A percentile compares a stretch with the other conserved stretches of the same genome.
These are phyloP conservation scores for Galerucella calmariensis DNA, from an alignment of 2,888 invertebrate genomes.

Conservation along the genomic window DNA sequence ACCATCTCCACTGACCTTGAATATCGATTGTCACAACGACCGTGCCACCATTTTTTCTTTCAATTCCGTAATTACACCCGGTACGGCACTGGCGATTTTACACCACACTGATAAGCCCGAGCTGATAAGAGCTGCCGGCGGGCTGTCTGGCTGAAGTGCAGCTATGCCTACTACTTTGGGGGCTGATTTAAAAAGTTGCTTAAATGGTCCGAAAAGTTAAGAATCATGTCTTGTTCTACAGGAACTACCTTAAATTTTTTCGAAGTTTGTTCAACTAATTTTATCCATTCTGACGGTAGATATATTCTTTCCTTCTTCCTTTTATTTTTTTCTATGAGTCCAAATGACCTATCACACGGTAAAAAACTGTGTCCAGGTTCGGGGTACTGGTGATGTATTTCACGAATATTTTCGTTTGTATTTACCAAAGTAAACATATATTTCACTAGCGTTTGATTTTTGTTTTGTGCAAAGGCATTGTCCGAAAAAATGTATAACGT, in stretches of 20 bases:
- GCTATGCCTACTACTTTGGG: background rate
- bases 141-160: too few relatives aligned
- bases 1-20: too few relatives aligned
- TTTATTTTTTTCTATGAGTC: slow-evolving; percentile 1
- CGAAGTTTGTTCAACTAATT: slow-evolving; percentile 20
- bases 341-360: slow-evolving; percentile 28
- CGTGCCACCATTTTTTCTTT: too few relatives aligned
- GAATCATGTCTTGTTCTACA: slow-evolving; percentile 29
- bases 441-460: slow-evolving; percentile 36
- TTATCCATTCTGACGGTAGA: slow-evolving; percentile 6
- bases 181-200: slow-evolving; percentile 1
- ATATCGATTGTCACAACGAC: too few relatives aligned
- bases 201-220: background rate
- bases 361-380: slow-evolving; percentile 39
- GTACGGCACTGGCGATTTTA: too few relatives aligned
- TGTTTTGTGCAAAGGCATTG: slow-evolving; percentile 41
- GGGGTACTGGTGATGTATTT: slow-evolving; percentile 35
- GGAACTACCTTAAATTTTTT: slow-evolving; percentile 30
- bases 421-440: slow-evolving; percentile 35
- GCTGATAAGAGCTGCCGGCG: too few relatives aligned
- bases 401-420: slow-evolving; percentile 34
- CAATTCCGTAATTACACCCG: too few relatives aligned
- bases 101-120: too few relatives aligned
- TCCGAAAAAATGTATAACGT: slow-evolving; percentile 37
- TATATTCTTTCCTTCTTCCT: slow-evolving; percentile 26